These are phyloP conservation scores for Nannoperca obscura DNA, from an alignment of 2,797 vertebrate species.

Conservation along the genomic window DNA sequence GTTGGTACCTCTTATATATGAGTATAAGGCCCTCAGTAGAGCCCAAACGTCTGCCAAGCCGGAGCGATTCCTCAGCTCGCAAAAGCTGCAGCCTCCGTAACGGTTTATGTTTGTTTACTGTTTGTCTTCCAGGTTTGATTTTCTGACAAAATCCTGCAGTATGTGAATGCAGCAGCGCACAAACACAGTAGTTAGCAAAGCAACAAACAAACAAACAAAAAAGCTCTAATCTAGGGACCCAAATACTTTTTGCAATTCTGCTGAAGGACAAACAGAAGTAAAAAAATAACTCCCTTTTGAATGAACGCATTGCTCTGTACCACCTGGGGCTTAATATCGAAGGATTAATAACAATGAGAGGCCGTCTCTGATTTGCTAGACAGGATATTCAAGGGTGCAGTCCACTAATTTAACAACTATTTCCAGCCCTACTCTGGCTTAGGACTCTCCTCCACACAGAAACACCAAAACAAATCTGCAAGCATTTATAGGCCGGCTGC, in stretches of 20 bases:
- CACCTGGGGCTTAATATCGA: conserved; percentile 24
- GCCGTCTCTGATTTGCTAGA: conserved; percentile 27
- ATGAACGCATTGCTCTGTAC: background rate
- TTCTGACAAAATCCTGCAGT: conserved; percentile 34
- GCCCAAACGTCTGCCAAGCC: conserved; percentile 32
- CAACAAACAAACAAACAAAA: background rate
- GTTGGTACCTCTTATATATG: conserved; percentile 49
- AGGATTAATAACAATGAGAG: conserved; percentile 40
- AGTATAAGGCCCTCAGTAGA: conserved; percentile 45
- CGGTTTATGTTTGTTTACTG: conserved; percentile 43
- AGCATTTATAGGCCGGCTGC: conserved; percentile 77
- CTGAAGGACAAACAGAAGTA: conserved; percentile 4
- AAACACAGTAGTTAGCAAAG: conserved; percentile 12
- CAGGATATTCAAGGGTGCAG: conserved; percentile 35
- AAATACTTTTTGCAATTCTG: conserved; percentile 8
- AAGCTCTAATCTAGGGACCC: conserved; percentile 1
- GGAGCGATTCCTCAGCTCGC: conserved; percentile 14
- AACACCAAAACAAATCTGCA: conserved; percentile 80
- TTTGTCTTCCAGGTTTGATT: conserved; percentile 46
- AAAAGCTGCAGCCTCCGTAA: conserved; percentile 28
- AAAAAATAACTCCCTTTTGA: background rate
- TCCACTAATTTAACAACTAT: conserved; percentile 68
- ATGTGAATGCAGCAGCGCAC: conserved; percentile 20
- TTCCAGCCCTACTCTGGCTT: conserved; percentile 50
- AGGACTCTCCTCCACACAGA: conserved; percentile 60